phyloP scores from a whole-genome alignment of 2,888 invertebrate genomes.

The Protophormia terraenovae region DNA sequence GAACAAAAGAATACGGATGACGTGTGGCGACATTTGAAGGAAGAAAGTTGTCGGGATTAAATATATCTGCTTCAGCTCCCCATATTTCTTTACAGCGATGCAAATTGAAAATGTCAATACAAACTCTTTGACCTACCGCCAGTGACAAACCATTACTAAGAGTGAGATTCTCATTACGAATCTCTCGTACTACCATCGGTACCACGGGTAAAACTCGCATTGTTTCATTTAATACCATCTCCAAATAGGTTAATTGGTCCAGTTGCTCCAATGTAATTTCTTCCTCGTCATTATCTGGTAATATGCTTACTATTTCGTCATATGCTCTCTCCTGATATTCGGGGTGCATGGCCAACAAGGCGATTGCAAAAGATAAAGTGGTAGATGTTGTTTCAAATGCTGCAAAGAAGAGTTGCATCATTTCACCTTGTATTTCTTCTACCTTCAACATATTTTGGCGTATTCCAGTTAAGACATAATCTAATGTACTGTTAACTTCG shows the following conservation, averaged over 20 bases:
- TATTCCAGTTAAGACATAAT: neutral
- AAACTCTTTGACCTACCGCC: conserved; percentile 74
- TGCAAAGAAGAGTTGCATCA: neutral
- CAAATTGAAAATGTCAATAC: conserved; percentile 75
- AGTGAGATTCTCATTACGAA: conserved; percentile 68
- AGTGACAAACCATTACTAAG: conserved; percentile 74
- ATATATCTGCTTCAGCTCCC: conserved; percentile 76
- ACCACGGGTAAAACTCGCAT: conserved; percentile 76
- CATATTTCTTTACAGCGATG: conserved; percentile 77
- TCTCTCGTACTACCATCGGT: conserved; percentile 74
- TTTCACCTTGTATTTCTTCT: neutral
- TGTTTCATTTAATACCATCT: conserved; percentile 77
- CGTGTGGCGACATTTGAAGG: conserved; percentile 74
- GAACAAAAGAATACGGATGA: conserved; percentile 78
- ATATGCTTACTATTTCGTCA: conserved; percentile 72
- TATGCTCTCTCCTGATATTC: conserved; percentile 74
- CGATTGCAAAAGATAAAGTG: conserved; percentile 70
- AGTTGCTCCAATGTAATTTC: conserved; percentile 73
- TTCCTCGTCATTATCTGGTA: conserved; percentile 69
- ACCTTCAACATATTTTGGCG: neutral
- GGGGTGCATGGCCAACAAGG: conserved; percentile 75
- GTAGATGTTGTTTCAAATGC: conserved; percentile 78
- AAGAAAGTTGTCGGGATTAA: conserved; percentile 79
- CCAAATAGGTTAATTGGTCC: conserved; percentile 75
- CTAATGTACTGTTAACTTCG: neutral